Base-by-base conservation (phyloP, 2,888 invertebrate species). In the Ectemnius continuus region DNA sequence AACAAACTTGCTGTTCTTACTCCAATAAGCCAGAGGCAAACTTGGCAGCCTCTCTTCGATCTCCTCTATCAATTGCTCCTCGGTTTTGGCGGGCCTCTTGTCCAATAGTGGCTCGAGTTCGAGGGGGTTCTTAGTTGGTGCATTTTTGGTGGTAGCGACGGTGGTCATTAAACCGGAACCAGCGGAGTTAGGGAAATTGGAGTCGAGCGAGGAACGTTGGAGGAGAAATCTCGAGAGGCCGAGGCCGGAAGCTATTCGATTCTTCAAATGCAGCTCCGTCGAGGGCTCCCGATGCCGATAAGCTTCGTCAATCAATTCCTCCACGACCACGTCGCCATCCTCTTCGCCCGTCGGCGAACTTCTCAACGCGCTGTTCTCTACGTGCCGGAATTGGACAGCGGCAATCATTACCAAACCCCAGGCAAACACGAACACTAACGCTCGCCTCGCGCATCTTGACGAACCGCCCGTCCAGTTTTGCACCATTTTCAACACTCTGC, bases 1-100 rank as follows among this genome's bases (percentile, higher is more conserved):
- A 87, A 93, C 91, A 84, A 89, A 92, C 61, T 85, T 87, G 94
- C 90, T 96, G 89, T 95, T 95, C 81, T 94, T 94, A 89, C 94
- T 95, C 97, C 97, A 97, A 91, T 96, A 97, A 71, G 94, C 94
- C 61, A 97, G 94, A 3, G 97, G 97, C 56, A 97, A 92, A 82
- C 96, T 97, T 4, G 97, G 97, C 88, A 97, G 93, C 52, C 95
- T 93, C 14, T 94, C 93, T 90, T 96, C 96, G 70, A 97, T 95
- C 88, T 96, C 96, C 70, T 94, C 94, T 65, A 96, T 94, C 79
- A 96, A 92, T 89, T 95, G 94, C 69, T 95, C 95, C 88, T 97
- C 97, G 65, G 94, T 92, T 59, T 93, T 91, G n/a, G 91, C 91
- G 0, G 93, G 93, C 57, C 93, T 92, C 76, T 92, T 93, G 88